These are phyloP conservation scores for Hyles euphorbiae DNA, from an alignment of 1,140 invertebrate species.

Conservation along the genomic window DNA sequence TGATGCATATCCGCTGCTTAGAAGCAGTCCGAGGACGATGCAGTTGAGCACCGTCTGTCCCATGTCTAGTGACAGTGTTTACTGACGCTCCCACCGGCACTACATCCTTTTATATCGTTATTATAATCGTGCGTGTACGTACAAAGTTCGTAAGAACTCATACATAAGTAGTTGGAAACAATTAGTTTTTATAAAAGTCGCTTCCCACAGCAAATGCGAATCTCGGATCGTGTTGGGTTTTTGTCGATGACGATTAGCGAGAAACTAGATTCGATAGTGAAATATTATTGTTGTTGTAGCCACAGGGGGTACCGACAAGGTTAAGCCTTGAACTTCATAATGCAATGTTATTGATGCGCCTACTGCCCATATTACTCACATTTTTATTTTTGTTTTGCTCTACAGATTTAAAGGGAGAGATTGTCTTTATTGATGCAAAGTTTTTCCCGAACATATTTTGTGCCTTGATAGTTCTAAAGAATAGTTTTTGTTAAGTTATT, in stretches of 20 bases:
- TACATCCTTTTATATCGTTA: constrained; percentile 54
- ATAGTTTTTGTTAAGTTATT: too few species aligned
- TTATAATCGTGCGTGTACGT: constrained; percentile 17
- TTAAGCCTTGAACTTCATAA: constrained; percentile 7
- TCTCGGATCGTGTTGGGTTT: constrained; percentile 13
- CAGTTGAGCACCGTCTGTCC: constrained; percentile 27
- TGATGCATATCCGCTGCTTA: constrained; percentile 44
- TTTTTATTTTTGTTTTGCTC: too few species aligned
- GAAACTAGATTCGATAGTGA: constrained; percentile 7
- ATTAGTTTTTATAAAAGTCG: constrained; percentile 27
- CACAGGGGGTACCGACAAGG: constrained; percentile 1
- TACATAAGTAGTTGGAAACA: constrained; percentile 36
- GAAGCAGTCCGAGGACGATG: constrained; percentile 38
- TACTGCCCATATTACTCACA: too few species aligned
- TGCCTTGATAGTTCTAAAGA: too few species aligned
- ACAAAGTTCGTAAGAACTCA: constrained; percentile 19
- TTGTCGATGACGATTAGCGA: constrained; percentile 18
- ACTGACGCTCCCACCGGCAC: constrained; percentile 27
- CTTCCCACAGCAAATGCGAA: constrained; percentile 17
- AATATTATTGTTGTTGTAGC: neutral
- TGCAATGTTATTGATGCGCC: neutral
- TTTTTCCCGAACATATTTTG: too few species aligned
- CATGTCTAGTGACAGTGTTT: constrained; percentile 32
- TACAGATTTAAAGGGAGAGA: too few species aligned
- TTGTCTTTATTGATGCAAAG: too few species aligned